Evolutionary conservation across 1,140 invertebrate genomes (phyloP).

Genomic region (Drosophila kurseongensis): DNA sequence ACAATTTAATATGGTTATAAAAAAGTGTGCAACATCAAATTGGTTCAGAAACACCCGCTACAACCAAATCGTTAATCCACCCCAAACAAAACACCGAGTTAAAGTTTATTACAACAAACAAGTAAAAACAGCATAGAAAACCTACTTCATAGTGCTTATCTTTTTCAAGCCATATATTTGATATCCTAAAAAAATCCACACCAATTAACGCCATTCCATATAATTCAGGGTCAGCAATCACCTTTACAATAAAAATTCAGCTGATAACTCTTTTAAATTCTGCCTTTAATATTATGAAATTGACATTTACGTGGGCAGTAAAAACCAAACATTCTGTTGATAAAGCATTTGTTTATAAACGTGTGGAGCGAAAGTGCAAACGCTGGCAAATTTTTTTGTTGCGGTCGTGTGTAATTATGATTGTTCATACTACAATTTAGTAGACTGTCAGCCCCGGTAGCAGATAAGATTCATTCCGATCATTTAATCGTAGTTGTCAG

Average conservation of each 20-base stretch:
- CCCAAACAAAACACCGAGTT: no score
- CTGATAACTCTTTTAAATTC: slow-evolving; percentile 44
- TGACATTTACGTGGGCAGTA: slow-evolving; percentile 43
- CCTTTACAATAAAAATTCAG: slow-evolving; percentile 5
- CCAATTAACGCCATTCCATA: slow-evolving; percentile 3
- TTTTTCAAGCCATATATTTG: slow-evolving; percentile 2
- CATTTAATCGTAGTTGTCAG: slow-evolving; percentile 19
- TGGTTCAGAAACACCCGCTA: no score
- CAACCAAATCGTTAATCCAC: no score
- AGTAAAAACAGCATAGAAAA: no score
- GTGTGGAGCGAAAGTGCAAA: slow-evolving; percentile 14
- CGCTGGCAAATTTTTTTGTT: slow-evolving; percentile 7
- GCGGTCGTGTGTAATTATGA: slow-evolving; percentile 49
- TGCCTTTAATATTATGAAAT: slow-evolving; percentile 37
- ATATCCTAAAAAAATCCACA: slow-evolving; percentile 1
- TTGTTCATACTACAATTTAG: slow-evolving; percentile 28
- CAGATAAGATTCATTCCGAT: slow-evolving; percentile 37
- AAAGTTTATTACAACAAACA: neutral
- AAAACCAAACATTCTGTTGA: slow-evolving; percentile 32
- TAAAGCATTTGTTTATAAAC: slow-evolving; percentile 38
- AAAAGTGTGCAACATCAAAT: no score
- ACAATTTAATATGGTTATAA: no score
- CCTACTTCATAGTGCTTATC: neutral
- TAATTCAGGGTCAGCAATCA: neutral
- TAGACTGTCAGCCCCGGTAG: slow-evolving; percentile 19